Evolutionary conservation across 2,113 vertebrate species (phyloP).

Genomic region (Cheilinus undulatus): DNA sequence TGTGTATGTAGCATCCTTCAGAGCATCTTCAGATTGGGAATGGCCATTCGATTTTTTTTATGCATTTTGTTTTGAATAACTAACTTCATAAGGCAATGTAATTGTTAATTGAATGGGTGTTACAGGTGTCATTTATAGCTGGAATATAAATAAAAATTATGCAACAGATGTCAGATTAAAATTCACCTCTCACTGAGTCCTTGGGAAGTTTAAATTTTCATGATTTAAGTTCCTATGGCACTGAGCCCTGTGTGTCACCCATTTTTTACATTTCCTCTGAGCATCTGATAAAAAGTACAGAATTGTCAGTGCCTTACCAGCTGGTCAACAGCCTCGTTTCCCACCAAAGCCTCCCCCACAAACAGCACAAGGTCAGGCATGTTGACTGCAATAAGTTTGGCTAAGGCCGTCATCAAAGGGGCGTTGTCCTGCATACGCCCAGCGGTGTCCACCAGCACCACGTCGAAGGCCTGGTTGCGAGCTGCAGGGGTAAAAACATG

Average conservation of each 20-base stretch:
- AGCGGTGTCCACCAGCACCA: conserved; percentile 98
- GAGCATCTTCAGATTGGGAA: too few species aligned
- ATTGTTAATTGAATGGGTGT: too few species aligned
- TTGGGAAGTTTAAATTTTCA: background rate
- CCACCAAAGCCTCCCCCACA: conserved; percentile 96
- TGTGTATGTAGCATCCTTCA: too few species aligned
- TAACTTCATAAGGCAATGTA: too few species aligned
- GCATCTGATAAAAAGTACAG: background rate
- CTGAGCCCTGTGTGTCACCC: background rate
- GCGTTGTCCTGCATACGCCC: conserved; percentile 99
- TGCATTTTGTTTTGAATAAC: too few species aligned
- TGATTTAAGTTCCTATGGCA: background rate
- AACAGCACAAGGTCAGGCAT: conserved; percentile 96
- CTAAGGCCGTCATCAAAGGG: conserved; percentile 95
- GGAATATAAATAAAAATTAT: too few species aligned
- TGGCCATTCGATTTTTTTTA: too few species aligned
- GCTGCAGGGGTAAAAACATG: conserved; percentile 76
- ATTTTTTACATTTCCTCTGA: background rate
- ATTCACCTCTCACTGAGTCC: background rate
- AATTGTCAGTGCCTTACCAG: conserved; percentile 85
- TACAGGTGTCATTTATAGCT: too few species aligned
- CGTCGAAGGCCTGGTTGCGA: conserved; percentile 94
- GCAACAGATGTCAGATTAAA: background rate
- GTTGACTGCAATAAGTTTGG: conserved; percentile 97
- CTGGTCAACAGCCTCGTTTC: conserved; percentile 98